Percentiles rank a stretch among this genome's conserved stretches.
phyloP scores from a whole-genome alignment of 2,888 invertebrate genomes.

The Theretra japonica region DNA sequence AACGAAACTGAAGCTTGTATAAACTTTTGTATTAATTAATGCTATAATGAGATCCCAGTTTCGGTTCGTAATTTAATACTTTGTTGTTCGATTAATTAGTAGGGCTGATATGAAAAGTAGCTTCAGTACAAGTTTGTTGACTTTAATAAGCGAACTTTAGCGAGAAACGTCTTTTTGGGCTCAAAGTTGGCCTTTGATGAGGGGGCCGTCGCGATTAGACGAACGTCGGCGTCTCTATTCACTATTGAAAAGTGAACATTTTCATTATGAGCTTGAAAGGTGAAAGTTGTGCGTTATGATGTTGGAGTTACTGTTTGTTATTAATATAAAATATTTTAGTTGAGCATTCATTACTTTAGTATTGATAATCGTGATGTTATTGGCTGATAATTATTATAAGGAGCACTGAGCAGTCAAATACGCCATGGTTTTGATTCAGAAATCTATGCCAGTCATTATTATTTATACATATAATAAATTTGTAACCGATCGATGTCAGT shows the following conservation, averaged over 20 bases:
- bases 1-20: conserved; percentile 31
- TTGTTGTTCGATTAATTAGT: conserved; percentile 79
- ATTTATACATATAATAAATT: too few relatives aligned
- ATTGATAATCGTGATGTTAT: too few relatives aligned
- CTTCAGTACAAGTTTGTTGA: conserved; percentile 59
- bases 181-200: conserved; percentile 72
- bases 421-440: too few relatives aligned
- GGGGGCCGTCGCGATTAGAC: conserved; percentile 64
- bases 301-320: not conserved
- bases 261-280: not conserved
- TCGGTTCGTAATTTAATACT: conserved; percentile 70
- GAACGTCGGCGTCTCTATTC: conserved; percentile 38
- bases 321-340: not conserved
- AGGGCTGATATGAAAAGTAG: conserved; percentile 75
- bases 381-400: too few relatives aligned
- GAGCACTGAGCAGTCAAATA: too few relatives aligned
- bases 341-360: not conserved
- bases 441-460: too few relatives aligned
- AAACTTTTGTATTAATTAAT: conserved; percentile 66
- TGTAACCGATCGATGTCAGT: too few relatives aligned
- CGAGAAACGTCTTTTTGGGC: conserved; percentile 74
- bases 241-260: conserved; percentile 8
- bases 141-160: conserved; percentile 78
- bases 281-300: not conserved
- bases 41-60: conserved; percentile 61